Evolutionary conservation across 2,797 vertebrate genomes (phyloP), one percentile per base, ranked within the genome.

Genomic region (Sebastes taczanowskii): DNA sequence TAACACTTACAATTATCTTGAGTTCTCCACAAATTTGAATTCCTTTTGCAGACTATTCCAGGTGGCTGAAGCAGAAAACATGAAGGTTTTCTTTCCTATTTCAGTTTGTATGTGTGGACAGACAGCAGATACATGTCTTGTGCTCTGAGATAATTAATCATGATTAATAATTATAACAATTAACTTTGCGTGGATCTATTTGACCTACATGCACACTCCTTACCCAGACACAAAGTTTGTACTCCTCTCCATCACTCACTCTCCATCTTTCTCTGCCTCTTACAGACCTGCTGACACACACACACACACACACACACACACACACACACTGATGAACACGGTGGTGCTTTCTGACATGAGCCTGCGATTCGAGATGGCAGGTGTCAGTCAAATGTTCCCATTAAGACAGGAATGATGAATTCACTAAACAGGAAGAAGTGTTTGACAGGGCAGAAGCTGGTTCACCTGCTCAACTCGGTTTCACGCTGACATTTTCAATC

Each of bases 341-440:
- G n/a, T 2, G 62, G 1, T 20, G 67, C n/a, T 60, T 65, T 30
- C 83, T 78, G 80, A 80, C 85, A 74, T 34, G 75, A 80, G 27
- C 35, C 66, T 68, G 56, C 55, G 35, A 77, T 74, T 71, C 4
- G 49, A 61, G 71, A 46, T 88, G 90, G 63, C 86, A 91, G 87
- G 69, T 91, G 91, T 86, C 91, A 87, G 55, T 91, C 86, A 89
- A 59, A 88, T 80, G 82, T 83, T 86, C 67, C 86, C 78, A 86
- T 83, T 88, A 84, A 78, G 59, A 85, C 71, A 66, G 74, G 80
- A 83, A 74, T 83, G 64, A 82, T 83, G 78, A 72, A 74, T 73
- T 80, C 52, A 64, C 66, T 66, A 5, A 66, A 56, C 60, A 74
- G 67, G 56, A 25, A n/a, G 74, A 58, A 11, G 55, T 29, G 60